A percentile compares a stretch with the other conserved stretches of the same genome.
phyloP scores from a whole-genome alignment of 2,797 vertebrate species.

The Pogonophryne albipinna region DNA sequence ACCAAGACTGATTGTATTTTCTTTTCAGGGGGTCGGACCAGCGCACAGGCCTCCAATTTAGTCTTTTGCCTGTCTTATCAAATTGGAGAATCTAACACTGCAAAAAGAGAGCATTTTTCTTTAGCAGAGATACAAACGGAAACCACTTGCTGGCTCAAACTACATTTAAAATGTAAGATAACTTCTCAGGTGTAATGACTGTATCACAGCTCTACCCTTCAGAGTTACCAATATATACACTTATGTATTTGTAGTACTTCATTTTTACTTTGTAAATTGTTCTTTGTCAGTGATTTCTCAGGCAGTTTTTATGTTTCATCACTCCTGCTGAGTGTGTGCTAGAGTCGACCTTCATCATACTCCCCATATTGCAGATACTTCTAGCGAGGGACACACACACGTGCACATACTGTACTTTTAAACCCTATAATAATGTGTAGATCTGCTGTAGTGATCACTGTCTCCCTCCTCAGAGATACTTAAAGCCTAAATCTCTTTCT shows the following conservation, averaged over 20 bases:
- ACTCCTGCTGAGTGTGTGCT: background rate
- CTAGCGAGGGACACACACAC: conserved; percentile 10
- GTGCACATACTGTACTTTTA: conserved; percentile 36
- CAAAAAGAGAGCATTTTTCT: conserved; percentile 49
- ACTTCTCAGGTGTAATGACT: conserved; percentile 43
- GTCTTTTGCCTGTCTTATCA: conserved; percentile 49
- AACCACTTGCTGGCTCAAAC: conserved; percentile 41
- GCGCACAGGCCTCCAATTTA: conserved; percentile 47
- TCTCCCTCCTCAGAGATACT: conserved; percentile 76
- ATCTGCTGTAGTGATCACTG: conserved; percentile 72
- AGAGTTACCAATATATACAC: conserved; percentile 8
- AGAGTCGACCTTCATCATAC: conserved; percentile 16
- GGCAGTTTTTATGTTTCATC: conserved; percentile 4
- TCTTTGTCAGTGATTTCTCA: conserved; percentile 4
- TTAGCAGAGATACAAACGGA: conserved; percentile 41
- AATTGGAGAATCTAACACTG: conserved; percentile 42
- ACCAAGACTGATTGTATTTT: conserved; percentile 20
- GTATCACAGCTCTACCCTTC: conserved; percentile 23
- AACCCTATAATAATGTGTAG: conserved; percentile 61
- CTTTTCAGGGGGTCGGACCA: conserved; percentile 17
- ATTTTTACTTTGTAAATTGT: background rate
- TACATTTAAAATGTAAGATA: conserved; percentile 42
- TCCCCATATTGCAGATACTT: conserved; percentile 18
- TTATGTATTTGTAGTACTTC: background rate
- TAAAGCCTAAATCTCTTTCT: conserved; percentile 82